Evolutionary conservation across 2,888 invertebrate species (phyloP), one percentile per base, ranked within the genome.

Genomic region (Mythimna albipuncta): DNA sequence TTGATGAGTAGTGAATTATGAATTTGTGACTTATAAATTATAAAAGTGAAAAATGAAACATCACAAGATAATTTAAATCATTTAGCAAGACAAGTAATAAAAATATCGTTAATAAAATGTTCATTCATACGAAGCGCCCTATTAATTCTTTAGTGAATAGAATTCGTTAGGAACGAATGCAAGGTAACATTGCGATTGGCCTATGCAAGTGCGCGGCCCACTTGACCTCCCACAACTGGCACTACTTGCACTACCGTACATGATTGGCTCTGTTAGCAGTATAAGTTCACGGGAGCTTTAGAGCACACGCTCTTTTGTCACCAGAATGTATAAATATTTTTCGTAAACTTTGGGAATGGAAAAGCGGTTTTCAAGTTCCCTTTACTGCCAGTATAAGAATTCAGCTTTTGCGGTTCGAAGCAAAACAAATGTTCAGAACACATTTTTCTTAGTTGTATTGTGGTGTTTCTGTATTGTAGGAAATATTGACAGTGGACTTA

Each of bases 261-360:
- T 87, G 87, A 90, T 90, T 90, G 86, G 85, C 82, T 81, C 83
- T 87, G 85, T 86, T 88, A 85, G 84, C 81, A 70, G 72, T 71
- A 81, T 69, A 73, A 78, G 65, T 82, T 79, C 79, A 72, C 62
- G 55, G 63, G 75, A 79, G 79, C 80, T 78, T 79, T 84, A 69
- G 69, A 83, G 67, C 72, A 77, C 75, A 75, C 77, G 72, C 66
- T 73, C 79, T 81, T 87, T 88, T 89, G 85, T 84, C 79, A 84
- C 72, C 75, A 74, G 80, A 80, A 87, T 81, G 77, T 85, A 86
- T 85, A 86, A 83, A 88, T 84, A 82, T 88, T 83, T 86, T 85
- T 81, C 77, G 57, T 69, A 76, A 86, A 78, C 72, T 82, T 77
- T 72, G 44, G 11, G 71, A 84, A 85, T 80, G 73, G 71, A 74